These are phyloP conservation scores for Anomalospiza imberbis DNA, from an alignment of 2,797 vertebrate genomes.

Conservation along the genomic window DNA sequence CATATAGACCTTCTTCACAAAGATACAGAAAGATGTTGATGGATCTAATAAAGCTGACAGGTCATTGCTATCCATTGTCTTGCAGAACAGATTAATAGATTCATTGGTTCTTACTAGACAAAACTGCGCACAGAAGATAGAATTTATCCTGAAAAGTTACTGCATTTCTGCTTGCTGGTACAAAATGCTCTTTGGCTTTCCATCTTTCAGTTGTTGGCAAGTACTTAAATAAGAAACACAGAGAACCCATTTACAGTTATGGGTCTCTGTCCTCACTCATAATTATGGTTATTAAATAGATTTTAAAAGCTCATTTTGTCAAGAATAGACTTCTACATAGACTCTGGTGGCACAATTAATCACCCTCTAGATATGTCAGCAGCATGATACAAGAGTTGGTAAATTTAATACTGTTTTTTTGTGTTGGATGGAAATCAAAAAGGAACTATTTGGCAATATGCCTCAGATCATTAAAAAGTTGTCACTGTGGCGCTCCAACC, in stretches of 20 bases:
- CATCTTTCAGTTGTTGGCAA: slow-evolving; percentile 46
- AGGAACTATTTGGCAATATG: slow-evolving; percentile 27
- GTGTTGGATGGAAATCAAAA: slow-evolving; percentile 41
- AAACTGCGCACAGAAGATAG: slow-evolving; percentile 41
- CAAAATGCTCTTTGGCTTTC: slow-evolving; percentile 36
- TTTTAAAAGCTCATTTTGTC: slow-evolving; percentile 62
- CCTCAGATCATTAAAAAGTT: slow-evolving; percentile 53
- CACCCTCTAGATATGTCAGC: slow-evolving; percentile 43
- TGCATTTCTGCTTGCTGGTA: slow-evolving; percentile 58
- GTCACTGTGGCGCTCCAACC: slow-evolving; percentile 25
- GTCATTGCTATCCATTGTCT: slow-evolving; percentile 13
- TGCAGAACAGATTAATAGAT: slow-evolving; percentile 40
- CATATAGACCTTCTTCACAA: background rate
- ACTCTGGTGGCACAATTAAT: slow-evolving; percentile 45
- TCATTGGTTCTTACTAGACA: slow-evolving; percentile 42
- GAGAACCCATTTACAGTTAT: background rate
- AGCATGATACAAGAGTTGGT: slow-evolving; percentile 32
- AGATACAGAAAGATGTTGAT: background rate
- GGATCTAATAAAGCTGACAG: slow-evolving; percentile 14
- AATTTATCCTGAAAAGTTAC: slow-evolving; percentile 40
- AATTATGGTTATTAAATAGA: slow-evolving; percentile 52
- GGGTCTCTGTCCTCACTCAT: slow-evolving; percentile 45
- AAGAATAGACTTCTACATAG: slow-evolving; percentile 41
- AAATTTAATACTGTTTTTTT: slow-evolving; percentile 53
- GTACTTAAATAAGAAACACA: slow-evolving; percentile 55